phyloP scores from a whole-genome alignment of 2,888 invertebrate species.

The Tenthredo distinguenda region DNA sequence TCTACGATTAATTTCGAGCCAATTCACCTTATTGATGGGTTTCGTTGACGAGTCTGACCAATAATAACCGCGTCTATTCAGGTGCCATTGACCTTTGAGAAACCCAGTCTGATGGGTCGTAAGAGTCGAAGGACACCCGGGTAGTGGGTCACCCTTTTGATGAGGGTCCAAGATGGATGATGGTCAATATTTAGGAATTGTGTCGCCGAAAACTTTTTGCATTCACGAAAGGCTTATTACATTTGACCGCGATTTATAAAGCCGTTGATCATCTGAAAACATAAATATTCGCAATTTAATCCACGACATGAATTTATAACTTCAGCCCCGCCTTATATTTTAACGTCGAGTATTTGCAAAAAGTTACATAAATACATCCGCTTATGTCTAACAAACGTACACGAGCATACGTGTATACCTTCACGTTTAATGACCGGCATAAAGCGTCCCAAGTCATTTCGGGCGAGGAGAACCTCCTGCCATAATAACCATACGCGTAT shows the following conservation, averaged over 20 bases:
- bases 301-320: conserved; percentile 40
- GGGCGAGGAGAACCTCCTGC: conserved; percentile 4
- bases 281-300: conserved; percentile 47
- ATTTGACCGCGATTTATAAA: conserved; percentile 40
- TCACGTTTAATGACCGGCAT: conserved; percentile 13
- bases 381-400: background rate
- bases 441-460: conserved; percentile 26
- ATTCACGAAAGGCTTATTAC: conserved; percentile 41
- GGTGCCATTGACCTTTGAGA: conserved; percentile 72
- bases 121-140: conserved; percentile 37
- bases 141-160: conserved; percentile 62
- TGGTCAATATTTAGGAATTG: conserved; percentile 67
- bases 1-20: conserved; percentile 36
- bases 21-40: conserved; percentile 26
- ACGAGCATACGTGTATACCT: background rate
- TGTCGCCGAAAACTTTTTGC: conserved; percentile 53
- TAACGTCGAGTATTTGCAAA: conserved; percentile 29
- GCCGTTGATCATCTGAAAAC: conserved; percentile 39
- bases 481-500: background rate
- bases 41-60: conserved; percentile 30
- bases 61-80: conserved; percentile 62
- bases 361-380: conserved; percentile 26
- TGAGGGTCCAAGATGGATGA: conserved; percentile 75
- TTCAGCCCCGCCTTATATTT: conserved; percentile 23
- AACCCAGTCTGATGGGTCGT: conserved; percentile 54